Conservation (phyloP, 2,797 vertebrate genomes). For the Tachyglossus aculeatus region DNA sequence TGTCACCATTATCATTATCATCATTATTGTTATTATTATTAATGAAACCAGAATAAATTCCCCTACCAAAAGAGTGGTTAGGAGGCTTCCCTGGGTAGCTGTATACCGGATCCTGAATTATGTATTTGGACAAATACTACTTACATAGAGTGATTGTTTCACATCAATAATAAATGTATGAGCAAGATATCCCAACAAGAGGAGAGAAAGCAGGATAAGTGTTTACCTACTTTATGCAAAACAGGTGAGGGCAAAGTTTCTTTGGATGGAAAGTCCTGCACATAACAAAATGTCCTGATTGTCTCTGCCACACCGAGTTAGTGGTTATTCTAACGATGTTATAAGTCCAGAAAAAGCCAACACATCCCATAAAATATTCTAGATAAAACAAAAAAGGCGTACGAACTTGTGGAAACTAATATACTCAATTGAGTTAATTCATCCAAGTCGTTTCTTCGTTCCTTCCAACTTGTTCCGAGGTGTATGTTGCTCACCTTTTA, state of each 20-base stretch:
- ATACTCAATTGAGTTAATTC: no score
- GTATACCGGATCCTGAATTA: slow-evolving; percentile 6
- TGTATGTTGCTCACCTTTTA: not conserved
- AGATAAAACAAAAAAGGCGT: no score
- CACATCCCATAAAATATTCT: no score
- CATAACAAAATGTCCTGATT: not conserved
- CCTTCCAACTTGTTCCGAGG: no score
- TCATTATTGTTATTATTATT: no score
- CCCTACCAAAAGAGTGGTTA: slow-evolving; percentile 35
- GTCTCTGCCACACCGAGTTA: no score
- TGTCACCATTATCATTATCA: no score
- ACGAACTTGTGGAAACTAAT: no score
- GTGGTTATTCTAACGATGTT: no score
- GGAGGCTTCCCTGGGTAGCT: slow-evolving; percentile 14
- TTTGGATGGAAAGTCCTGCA: not conserved
- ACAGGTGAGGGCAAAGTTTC: not conserved
- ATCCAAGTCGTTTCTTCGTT: no score
- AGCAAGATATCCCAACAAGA: not conserved
- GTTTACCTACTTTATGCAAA: not conserved
- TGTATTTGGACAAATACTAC: not conserved
- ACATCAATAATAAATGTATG: not conserved
- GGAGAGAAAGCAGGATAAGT: not conserved
- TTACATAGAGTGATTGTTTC: not conserved
- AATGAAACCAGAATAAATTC: slow-evolving; percentile 37
- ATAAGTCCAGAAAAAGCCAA: no score